A percentile compares a stretch with the other conserved stretches of the same genome.
Conservation (phyloP, 2,888 invertebrate species). For the Papilio protenor region DNA sequence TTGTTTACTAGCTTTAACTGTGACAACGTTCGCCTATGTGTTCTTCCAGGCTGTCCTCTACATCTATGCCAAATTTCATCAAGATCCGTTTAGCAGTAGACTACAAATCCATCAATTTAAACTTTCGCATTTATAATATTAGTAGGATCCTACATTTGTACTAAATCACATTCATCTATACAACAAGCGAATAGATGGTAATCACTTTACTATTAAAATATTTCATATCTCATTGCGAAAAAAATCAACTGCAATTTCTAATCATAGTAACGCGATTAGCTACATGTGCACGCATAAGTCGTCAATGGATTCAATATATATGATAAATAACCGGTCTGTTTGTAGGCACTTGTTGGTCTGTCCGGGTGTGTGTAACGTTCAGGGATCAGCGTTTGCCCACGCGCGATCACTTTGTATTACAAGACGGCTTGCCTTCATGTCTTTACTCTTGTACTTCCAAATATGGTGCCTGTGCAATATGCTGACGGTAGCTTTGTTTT, state of each 20-base stretch:
- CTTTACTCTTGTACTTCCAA: background rate
- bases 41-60: too few species aligned
- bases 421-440: background rate
- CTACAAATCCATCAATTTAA: too few species aligned
- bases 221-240: background rate
- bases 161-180: too few species aligned
- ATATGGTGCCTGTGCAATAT: conserved; percentile 6
- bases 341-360: conserved; percentile 16
- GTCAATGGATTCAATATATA: conserved; percentile 37
- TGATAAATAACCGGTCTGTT: conserved; percentile 41
- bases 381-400: conserved; percentile 30
- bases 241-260: background rate
- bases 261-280: background rate
- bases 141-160: too few species aligned
- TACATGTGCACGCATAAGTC: background rate
- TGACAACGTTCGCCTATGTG: too few species aligned
- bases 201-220: too few species aligned
- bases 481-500: background rate
- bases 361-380: conserved; percentile 19
- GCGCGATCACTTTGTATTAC: conserved; percentile 24
- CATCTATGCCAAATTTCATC: too few species aligned
- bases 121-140: too few species aligned
- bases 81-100: too few species aligned
- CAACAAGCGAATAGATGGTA: too few species aligned
- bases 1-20: too few species aligned